Base-by-base conservation (phyloP, 1,140 invertebrate genomes). In the Aphelinus atriplicis region DNA sequence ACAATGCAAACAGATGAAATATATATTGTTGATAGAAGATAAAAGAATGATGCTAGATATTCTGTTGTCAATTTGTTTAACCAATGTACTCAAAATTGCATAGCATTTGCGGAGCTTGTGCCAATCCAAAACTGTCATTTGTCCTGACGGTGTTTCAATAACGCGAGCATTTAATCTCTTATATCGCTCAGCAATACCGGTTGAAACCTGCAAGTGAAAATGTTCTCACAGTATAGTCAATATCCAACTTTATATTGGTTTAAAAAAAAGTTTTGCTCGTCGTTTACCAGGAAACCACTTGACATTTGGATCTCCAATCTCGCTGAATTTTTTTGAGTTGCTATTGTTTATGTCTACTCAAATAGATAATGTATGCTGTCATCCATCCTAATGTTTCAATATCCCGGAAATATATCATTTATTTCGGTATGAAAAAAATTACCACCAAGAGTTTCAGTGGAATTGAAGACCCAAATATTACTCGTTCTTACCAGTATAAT, bases 1-100 rank as follows among this genome's bases (percentile, higher is more conserved):
- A n/a, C 94, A 88, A 80, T 94, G 93, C 0, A 93, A 84, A 65
- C 93, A 93, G 50, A 94, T 92, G 64, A 93, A 94, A 78, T 93
- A 94, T 0, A 94, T 83, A 83, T 94, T 94, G 75, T 91, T 92
- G 2, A 89, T 89, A 71, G 93, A 93, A 0, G 93, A 93, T 4
- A 93, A 80, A 1, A 94, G 83, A 3, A 92, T 89, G 2, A 93
- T 88, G 0, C 86, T 81, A 0, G 91, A 91, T 56, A 93, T 85
- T 51, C 88, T 80, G 46, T 89, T 81, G 76, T 92, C 91, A 9
- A 91, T 83, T 60, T 85, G 85, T 76, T 89, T 90, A 42, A 90
- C 91, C 1, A 92, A 79, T 26, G 84, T 83, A 70, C 90, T 90
- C 2, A 92, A 80, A 78, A 84, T 86, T 1, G 91, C 90, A 77